Evolutionary conservation across 2,797 vertebrate species (phyloP).

Genomic region (Ispidina picta): DNA sequence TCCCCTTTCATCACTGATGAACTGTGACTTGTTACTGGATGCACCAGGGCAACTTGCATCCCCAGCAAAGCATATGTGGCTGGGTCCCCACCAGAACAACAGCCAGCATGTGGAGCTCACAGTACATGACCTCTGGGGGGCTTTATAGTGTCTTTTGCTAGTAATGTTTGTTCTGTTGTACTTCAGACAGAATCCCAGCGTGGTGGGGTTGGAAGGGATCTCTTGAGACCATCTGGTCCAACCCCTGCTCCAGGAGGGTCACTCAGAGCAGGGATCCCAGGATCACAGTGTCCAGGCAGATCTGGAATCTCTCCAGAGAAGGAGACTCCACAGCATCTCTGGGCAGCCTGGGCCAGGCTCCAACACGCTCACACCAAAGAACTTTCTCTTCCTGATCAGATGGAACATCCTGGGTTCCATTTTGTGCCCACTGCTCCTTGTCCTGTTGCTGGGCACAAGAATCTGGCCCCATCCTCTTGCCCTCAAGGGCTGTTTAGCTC

Average conservation of each 20-base stretch:
- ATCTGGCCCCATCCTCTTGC: not conserved
- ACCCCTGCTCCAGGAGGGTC: not conserved
- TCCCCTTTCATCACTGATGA: not conserved
- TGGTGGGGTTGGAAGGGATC: not conserved
- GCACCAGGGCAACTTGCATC: not conserved
- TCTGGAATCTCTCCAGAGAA: not conserved
- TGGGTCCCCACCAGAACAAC: not conserved
- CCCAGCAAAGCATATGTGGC: not conserved
- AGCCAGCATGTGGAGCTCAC: not conserved
- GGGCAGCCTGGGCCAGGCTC: not conserved
- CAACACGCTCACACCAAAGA: not conserved
- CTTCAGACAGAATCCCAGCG: not conserved
- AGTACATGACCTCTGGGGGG: accelerated
- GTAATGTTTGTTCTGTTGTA: not conserved
- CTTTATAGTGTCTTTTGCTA: not conserved
- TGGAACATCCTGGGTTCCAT: not conserved
- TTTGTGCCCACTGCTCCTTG: not conserved
- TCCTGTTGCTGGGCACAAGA: not conserved
- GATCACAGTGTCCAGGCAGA: not conserved
- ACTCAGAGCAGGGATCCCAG: not conserved
- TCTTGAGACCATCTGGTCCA: not conserved
- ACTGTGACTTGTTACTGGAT: accelerated
- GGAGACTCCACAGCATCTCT: not conserved
- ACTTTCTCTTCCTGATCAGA: not conserved
- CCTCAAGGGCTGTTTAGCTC: not conserved